Evolutionary conservation across 2,888 invertebrate genomes (phyloP).

Genomic region (Leptopterna dolabrata): DNA sequence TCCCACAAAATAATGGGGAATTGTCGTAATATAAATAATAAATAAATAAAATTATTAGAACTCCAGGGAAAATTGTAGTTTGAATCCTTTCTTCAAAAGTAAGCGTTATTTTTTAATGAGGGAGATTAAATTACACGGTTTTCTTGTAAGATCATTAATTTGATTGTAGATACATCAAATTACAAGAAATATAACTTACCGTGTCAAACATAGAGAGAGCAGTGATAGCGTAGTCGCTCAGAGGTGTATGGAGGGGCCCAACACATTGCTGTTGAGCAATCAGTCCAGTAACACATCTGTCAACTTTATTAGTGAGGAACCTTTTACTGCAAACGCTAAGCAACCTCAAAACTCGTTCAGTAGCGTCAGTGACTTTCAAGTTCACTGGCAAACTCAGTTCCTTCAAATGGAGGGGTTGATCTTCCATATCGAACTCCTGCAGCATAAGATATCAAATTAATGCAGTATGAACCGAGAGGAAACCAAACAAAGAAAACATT

Average conservation of each 20-base stretch:
- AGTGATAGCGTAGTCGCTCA: slow-evolving; percentile 93
- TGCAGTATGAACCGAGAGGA: slow-evolving; percentile 1
- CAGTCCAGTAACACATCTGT: slow-evolving; percentile 93
- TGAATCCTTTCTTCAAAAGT: too few species aligned
- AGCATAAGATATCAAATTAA: background rate
- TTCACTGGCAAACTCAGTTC: slow-evolving; percentile 71
- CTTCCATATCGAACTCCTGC: slow-evolving; percentile 73
- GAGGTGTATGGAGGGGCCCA: slow-evolving; percentile 94
- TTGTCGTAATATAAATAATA: too few species aligned
- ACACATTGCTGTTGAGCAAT: slow-evolving; percentile 98
- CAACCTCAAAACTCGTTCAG: slow-evolving; percentile 84
- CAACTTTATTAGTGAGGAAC: slow-evolving; percentile 95
- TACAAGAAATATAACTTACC: too few species aligned
- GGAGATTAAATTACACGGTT: too few species aligned
- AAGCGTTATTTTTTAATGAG: too few species aligned
- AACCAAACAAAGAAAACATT: too few species aligned
- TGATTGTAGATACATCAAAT: too few species aligned
- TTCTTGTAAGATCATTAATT: too few species aligned
- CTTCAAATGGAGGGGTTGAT: slow-evolving; percentile 69
- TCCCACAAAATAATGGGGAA: too few species aligned
- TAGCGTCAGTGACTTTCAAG: slow-evolving; percentile 75
- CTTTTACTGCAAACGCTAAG: slow-evolving; percentile 95
- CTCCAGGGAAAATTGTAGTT: too few species aligned
- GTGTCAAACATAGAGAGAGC: slow-evolving; percentile 86
- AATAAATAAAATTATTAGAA: too few species aligned